Percentiles rank a stretch among this genome's conserved stretches.
Conservation (phyloP, 2,888 invertebrate genomes). For the Elaeidobius kamerunicus region DNA sequence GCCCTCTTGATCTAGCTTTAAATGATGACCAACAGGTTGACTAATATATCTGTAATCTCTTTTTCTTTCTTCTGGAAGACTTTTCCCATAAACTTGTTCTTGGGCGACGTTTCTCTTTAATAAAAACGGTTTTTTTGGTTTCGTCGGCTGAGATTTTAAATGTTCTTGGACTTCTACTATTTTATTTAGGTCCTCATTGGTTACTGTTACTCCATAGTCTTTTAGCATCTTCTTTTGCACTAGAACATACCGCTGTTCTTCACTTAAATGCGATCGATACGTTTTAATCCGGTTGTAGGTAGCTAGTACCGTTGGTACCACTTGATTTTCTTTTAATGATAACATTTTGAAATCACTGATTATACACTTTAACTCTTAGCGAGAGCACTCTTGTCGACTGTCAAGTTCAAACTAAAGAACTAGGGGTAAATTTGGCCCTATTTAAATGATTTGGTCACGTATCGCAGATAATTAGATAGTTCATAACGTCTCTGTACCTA, state of each 20-base stretch:
- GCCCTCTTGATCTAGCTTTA: background rate
- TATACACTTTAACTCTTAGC: background rate
- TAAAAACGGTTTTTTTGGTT: background rate
- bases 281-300: slow-evolving; percentile 3
- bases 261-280: slow-evolving; percentile 8
- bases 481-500: too few relatives aligned
- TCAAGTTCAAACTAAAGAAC: background rate
- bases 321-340: slow-evolving; percentile 4
- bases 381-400: background rate
- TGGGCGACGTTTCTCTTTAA: slow-evolving; percentile 3
- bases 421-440: background rate
- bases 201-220: slow-evolving; percentile 8
- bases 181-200: slow-evolving; percentile 3
- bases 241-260: slow-evolving; percentile 1
- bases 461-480: background rate
- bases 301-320: background rate
- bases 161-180: background rate
- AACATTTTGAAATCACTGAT: slow-evolving; percentile 5
- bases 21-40: background rate
- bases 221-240: slow-evolving; percentile 13
- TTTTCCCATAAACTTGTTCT: background rate
- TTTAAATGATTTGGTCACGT: background rate
- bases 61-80: background rate
- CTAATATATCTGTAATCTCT: background rate
- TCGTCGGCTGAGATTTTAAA: too few relatives aligned